Evolutionary conservation across 2,113 vertebrate species (phyloP).

Genomic region (Thamnophis sirtalis): DNA sequence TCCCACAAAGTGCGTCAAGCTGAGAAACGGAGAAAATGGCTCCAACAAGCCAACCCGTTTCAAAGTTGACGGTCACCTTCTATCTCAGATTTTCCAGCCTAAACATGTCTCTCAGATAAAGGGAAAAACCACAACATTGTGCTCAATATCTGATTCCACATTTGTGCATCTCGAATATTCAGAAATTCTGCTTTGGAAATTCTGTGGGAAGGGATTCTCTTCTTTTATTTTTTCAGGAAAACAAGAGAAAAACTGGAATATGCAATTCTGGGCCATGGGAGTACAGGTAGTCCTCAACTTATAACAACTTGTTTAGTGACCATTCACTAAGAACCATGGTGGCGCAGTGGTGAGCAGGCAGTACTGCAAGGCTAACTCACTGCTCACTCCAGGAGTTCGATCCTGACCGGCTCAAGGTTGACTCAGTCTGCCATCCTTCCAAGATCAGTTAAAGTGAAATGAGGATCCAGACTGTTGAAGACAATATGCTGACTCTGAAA

Average conservation of each 20-base stretch:
- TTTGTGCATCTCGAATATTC: neutral
- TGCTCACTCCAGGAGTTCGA: no score
- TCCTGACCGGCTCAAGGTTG: no score
- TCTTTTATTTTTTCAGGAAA: neutral
- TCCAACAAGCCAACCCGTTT: no score
- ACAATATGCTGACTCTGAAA: no score
- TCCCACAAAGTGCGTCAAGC: no score
- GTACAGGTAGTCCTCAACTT: neutral
- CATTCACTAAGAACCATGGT: neutral
- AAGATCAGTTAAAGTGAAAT: no score
- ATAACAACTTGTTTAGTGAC: neutral
- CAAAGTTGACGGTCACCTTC: no score
- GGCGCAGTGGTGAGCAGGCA: no score
- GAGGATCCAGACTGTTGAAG: no score
- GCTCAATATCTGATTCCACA: neutral
- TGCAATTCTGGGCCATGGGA: neutral
- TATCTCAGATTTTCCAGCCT: neutral
- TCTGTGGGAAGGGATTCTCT: neutral
- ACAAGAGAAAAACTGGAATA: neutral
- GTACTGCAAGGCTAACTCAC: no score
- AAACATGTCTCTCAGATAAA: neutral
- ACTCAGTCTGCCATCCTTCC: no score
- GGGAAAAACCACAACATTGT: neutral
- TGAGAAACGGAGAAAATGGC: no score
- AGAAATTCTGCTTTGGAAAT: neutral